Percentiles rank a stretch among this genome's conserved stretches.
Evolutionary conservation across 2,797 vertebrate species (phyloP).

Genomic region (Coregonus sp.): DNA sequence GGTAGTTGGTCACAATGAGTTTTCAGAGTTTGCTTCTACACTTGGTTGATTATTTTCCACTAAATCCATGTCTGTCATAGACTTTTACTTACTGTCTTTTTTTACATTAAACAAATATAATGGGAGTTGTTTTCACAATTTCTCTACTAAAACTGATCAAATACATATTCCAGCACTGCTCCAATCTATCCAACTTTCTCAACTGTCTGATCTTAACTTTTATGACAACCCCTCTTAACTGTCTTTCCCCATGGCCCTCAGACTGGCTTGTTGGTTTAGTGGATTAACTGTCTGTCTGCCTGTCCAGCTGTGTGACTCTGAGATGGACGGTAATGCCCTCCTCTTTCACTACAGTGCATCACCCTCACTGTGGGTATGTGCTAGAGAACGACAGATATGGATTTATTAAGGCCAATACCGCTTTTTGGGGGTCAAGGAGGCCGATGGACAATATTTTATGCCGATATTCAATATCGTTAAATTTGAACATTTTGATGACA

Average conservation of each 20-base stretch:
- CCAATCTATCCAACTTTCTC: constrained; percentile 4
- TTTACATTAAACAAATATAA: not conserved
- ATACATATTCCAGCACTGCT: constrained; percentile 6
- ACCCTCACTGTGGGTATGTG: constrained; percentile 75
- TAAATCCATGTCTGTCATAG: not conserved
- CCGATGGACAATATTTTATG: too few species aligned
- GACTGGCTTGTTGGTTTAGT: constrained; percentile 31
- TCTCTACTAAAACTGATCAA: constrained; percentile 1
- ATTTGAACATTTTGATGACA: too few species aligned
- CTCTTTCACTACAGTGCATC: constrained; percentile 63
- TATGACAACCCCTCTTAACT: not conserved
- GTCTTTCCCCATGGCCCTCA: constrained; percentile 5
- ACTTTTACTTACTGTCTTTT: not conserved
- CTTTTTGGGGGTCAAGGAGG: too few species aligned
- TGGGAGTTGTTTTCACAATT: not conserved
- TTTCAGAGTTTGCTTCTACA: not conserved
- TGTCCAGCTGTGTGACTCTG: constrained; percentile 31
- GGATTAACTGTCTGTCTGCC: constrained; percentile 33
- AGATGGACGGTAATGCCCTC: constrained; percentile 41
- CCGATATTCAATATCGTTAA: too few species aligned
- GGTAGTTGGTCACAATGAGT: not conserved
- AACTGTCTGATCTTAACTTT: not conserved
- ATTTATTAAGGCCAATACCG: too few species aligned
- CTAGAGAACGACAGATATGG: constrained; percentile 21
- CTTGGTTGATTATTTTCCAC: not conserved